Evolutionary conservation across 2,113 vertebrate genomes (phyloP).

Genomic region (Rhizomys pruinosus): DNA sequence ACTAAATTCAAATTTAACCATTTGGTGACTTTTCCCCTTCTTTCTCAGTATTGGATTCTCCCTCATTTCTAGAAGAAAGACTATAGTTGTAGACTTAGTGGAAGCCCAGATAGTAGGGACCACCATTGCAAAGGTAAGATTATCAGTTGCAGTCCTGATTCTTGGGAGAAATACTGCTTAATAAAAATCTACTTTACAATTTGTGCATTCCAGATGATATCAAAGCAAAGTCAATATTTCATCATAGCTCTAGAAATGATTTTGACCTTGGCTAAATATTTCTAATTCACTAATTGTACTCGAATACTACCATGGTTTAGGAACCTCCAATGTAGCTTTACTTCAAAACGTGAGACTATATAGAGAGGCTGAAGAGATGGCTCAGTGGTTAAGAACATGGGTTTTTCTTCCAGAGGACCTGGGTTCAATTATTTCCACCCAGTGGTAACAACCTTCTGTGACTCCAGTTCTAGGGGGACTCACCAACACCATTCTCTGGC

Average conservation of each 20-base stretch:
- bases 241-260: background rate
- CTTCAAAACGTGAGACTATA: background rate
- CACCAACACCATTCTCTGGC: no score
- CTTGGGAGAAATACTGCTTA: background rate
- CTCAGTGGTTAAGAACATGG: no score
- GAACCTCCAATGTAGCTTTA: background rate
- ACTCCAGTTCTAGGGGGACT: no score
- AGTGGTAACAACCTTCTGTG: no score
- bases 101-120: background rate
- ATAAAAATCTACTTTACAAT: background rate
- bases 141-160: background rate
- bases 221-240: background rate
- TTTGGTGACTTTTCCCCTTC: background rate
- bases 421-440: no score
- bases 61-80: background rate
- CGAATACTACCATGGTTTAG: rapidly evolving
- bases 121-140: background rate
- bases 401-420: no score
- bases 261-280: background rate
- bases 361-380: no score
- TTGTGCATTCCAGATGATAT: background rate
- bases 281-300: background rate
- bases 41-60: no score
- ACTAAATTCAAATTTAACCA: rapidly evolving
- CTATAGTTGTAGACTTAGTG: no score